Percentiles rank a stretch among this genome's conserved stretches.
These are phyloP conservation scores for Allophyes oxyacanthae DNA, from an alignment of 2,888 invertebrate genomes.

Conservation along the genomic window DNA sequence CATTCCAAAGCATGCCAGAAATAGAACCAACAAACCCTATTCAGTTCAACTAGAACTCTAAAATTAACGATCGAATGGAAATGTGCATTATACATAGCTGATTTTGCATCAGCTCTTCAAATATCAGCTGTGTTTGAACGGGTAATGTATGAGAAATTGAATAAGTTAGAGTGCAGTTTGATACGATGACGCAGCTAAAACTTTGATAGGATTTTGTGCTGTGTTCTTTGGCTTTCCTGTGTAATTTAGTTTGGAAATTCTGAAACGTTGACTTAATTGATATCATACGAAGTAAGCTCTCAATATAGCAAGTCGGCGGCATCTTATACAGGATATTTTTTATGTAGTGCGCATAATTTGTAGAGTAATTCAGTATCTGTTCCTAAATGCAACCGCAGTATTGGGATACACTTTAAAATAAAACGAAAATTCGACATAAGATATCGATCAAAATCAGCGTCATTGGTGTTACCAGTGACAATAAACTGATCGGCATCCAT, in stretches of 20 bases:
- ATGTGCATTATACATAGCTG: conserved; percentile 31
- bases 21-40: conserved; percentile 35
- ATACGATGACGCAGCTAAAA: conserved; percentile 30
- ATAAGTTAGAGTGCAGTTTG: conserved; percentile 15
- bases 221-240: conserved; percentile 12
- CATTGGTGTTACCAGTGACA: too few species aligned
- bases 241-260: conserved; percentile 7
- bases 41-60: background rate
- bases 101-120: conserved; percentile 23
- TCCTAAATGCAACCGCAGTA: too few species aligned
- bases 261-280: background rate
- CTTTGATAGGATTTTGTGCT: conserved; percentile 32
- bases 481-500: too few species aligned
- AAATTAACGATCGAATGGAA: conserved; percentile 6
- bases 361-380: too few species aligned
- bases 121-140: conserved; percentile 25
- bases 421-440: too few species aligned
- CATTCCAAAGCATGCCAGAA: conserved; percentile 46
- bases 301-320: too few species aligned
- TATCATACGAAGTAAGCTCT: too few species aligned
- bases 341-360: too few species aligned
- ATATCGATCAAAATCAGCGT: too few species aligned
- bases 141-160: conserved; percentile 37
- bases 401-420: too few species aligned
- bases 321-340: too few species aligned